phyloP scores from a whole-genome alignment of 2,888 invertebrate genomes.

The Polietes domitor region DNA sequence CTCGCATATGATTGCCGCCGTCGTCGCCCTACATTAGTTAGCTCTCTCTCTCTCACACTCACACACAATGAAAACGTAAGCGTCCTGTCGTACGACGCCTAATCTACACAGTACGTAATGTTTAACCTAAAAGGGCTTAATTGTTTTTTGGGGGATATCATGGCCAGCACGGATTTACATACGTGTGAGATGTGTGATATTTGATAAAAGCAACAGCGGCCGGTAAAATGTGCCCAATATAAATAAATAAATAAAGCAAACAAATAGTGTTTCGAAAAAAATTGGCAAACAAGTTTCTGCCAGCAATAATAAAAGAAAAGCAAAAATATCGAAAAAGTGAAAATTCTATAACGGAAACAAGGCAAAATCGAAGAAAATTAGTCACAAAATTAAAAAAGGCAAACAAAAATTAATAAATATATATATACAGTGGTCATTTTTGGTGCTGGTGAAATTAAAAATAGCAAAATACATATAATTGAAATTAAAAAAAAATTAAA shows the following conservation, averaged over 20 bases:
- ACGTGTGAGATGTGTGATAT: neutral
- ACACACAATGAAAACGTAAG: constrained; percentile 13
- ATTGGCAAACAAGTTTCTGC: neutral
- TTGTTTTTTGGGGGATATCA: neutral
- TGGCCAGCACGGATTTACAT: neutral
- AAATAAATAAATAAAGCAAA: neutral
- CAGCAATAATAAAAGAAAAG: neutral
- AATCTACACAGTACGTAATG: neutral
- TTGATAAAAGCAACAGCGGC: constrained; percentile 6
- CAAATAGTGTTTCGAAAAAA: neutral
- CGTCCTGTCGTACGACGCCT: constrained; percentile 12
- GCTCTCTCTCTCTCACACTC: neutral
- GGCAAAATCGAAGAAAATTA: constrained; percentile 39
- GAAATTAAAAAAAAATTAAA: constrained; percentile 20
- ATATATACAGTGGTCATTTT: neutral
- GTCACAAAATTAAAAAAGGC: constrained; percentile 46
- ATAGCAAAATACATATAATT: constrained; percentile 1
- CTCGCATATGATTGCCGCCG: neutral
- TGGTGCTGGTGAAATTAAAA: constrained; percentile 60
- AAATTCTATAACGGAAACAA: constrained; percentile 2
- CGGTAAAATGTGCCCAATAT: neutral
- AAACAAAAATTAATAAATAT: constrained; percentile 23
- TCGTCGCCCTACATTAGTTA: neutral
- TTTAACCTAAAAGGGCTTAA: neutral
- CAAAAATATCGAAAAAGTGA: constrained; percentile 11